Evolutionary conservation across 2,113 vertebrate genomes (phyloP).

Genomic region (Chaetodon auriga): DNA sequence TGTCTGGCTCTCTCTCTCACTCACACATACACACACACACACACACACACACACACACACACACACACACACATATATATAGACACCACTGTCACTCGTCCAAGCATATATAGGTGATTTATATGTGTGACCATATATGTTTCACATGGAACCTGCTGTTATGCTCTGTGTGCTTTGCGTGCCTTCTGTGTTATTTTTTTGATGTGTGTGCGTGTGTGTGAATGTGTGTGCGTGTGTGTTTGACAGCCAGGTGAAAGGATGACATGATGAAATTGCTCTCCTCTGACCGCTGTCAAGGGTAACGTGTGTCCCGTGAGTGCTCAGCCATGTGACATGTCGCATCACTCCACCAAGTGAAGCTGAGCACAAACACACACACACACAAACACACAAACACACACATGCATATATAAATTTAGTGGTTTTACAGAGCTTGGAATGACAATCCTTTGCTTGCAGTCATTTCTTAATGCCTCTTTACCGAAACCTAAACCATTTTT

Average conservation of each 20-base stretch:
- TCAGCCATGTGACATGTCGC: slow-evolving; percentile 73
- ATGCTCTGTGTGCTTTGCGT: slow-evolving; percentile 3
- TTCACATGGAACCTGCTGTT: slow-evolving; percentile 39
- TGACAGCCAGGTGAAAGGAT: slow-evolving; percentile 76
- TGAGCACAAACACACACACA: slow-evolving; percentile 12
- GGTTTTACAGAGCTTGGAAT: background rate
- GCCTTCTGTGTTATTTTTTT: slow-evolving; percentile 17
- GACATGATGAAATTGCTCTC: slow-evolving; percentile 78
- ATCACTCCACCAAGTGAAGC: slow-evolving; percentile 49
- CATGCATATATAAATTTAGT: background rate
- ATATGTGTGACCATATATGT: slow-evolving; percentile 49
- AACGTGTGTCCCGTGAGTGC: slow-evolving; percentile 58
- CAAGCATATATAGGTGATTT: slow-evolving; percentile 48
- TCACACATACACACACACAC: slow-evolving; percentile 14
- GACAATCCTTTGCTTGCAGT: background rate
- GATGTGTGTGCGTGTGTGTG: slow-evolving; percentile 20
- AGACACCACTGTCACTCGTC: slow-evolving; percentile 51
- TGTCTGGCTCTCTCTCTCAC: slow-evolving; percentile 26
- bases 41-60: slow-evolving; percentile 4
- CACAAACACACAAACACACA: background rate
- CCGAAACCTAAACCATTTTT: no score
- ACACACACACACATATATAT: background rate
- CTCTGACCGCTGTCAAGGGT: slow-evolving; percentile 74
- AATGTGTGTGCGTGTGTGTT: slow-evolving; percentile 32
- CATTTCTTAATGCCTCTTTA: background rate